Conservation (phyloP, 2,888 invertebrate genomes). For the Sphinx pinastri region DNA sequence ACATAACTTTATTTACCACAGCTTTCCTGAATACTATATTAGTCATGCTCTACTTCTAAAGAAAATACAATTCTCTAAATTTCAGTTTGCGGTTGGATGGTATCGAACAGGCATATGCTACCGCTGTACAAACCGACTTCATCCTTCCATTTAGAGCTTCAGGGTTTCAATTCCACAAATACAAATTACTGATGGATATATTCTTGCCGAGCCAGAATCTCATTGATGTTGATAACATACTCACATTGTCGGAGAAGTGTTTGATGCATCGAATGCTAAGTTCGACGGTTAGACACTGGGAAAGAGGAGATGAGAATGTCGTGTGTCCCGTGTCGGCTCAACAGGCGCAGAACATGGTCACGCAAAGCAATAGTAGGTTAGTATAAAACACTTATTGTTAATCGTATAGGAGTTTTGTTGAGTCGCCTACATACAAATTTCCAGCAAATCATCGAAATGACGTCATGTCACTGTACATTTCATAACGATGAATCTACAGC, state of each 20-base stretch:
- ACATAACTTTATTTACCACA: too few species aligned
- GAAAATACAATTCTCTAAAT: background rate
- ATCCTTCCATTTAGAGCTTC: constrained; percentile 84
- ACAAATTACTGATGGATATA: constrained; percentile 83
- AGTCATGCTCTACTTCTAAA: background rate
- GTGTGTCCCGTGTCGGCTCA: constrained; percentile 77
- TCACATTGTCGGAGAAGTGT: constrained; percentile 76
- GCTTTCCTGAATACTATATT: background rate
- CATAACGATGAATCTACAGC: too few species aligned
- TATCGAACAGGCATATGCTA: constrained; percentile 78
- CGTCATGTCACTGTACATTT: too few species aligned
- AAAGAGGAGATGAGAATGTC: constrained; percentile 83
- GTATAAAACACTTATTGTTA: constrained; percentile 24
- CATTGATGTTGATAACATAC: constrained; percentile 60
- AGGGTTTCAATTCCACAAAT: constrained; percentile 84
- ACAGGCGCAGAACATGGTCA: constrained; percentile 58
- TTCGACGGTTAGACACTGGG: constrained; percentile 82
- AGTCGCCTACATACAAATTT: too few species aligned
- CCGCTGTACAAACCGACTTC: constrained; percentile 72
- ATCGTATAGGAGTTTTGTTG: too few species aligned
- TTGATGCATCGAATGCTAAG: constrained; percentile 84
- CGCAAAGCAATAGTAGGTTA: constrained; percentile 57
- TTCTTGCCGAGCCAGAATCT: constrained; percentile 81
- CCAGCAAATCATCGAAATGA: too few species aligned
- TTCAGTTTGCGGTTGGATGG: constrained; percentile 86